Evolutionary conservation across 1,140 invertebrate species (phyloP), one percentile per base, ranked within the genome.

Genomic region (Tachypleus tridentatus): DNA sequence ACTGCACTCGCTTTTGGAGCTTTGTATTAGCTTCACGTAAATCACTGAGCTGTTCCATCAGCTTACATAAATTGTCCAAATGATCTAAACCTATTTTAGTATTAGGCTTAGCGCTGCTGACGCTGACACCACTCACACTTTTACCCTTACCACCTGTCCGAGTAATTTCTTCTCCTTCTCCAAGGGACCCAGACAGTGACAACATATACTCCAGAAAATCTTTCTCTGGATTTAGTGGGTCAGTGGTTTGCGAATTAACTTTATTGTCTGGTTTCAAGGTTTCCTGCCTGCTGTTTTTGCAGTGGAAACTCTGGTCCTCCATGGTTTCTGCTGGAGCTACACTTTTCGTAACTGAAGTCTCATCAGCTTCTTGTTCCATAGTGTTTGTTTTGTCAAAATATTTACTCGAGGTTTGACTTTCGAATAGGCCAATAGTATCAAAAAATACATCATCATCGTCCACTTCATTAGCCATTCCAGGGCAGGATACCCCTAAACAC

Each of bases 31-130:
- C 82, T 70, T 87, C 83, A 60, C 84, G 82, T 11, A 91, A 76
- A 8, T 82, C 82, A 4, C 87, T 77, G 51, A 90, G 80, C 70
- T 89, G 85, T 70, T 89, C 86, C 75, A 89, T 82, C 6, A 91
- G 75, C 60, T 83, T 81, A 68, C 88, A 83, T 4, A 91, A 75
- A 67, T 87, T 85, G 69, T 88, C 87, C 65, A 91, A 73, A 72
- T 90, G 87, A 70, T 88, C 86, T 50, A 91, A 72, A 3, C 81
- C 80, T n/a, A 80, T 74, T 60, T 74, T 72, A n/a, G 72, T 69
- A 62, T 56, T 68, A 53, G 57, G 29, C 29, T 29, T 29, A 29
- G 61, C 47, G 49, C 63, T 59, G 61, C 57, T 60, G 62, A 61
- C 60, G 51, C 57, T 11, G n/a, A 8, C 51, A 54, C 53, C 58